Percentiles rank a stretch among this genome's conserved stretches.
Conservation (phyloP, 2,888 invertebrate genomes). For the Cetonia aurata region DNA sequence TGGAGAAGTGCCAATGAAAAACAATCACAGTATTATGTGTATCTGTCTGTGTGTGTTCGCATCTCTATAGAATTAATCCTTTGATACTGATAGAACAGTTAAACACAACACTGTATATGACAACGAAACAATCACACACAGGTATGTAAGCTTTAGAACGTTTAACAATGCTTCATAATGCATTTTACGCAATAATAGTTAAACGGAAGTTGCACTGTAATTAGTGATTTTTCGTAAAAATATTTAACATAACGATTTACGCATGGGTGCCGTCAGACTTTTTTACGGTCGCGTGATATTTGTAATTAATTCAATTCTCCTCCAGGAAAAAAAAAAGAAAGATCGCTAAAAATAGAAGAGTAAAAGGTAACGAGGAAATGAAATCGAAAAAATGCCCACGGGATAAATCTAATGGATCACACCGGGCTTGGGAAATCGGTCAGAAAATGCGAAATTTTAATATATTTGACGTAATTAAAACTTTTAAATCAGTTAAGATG, state of each 20-base stretch:
- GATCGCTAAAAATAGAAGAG: too few relatives aligned
- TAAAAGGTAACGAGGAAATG: too few relatives aligned
- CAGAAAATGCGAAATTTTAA: slow-evolving; percentile 37
- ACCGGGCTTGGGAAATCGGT: not conserved
- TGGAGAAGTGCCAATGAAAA: slow-evolving; percentile 11
- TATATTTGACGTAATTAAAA: slow-evolving; percentile 43
- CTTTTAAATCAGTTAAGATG: slow-evolving; percentile 42
- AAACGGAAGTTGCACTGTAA: too few relatives aligned
- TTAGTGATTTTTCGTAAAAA: too few relatives aligned
- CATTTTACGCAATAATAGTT: too few relatives aligned
- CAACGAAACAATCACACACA: slow-evolving; percentile 10
- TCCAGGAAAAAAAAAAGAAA: not conserved
- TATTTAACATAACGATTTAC: too few relatives aligned
- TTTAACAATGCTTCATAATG: too few relatives aligned
- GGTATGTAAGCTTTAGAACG: not conserved
- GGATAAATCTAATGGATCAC: slow-evolving; percentile 8
- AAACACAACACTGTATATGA: slow-evolving; percentile 15
- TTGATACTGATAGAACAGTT: slow-evolving; percentile 13
- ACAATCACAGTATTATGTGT: slow-evolving; percentile 1
- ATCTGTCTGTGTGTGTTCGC: not conserved
- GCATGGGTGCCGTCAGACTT: too few relatives aligned
- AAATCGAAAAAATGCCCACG: too few relatives aligned
- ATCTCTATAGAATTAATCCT: slow-evolving; percentile 27
- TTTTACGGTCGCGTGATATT: too few relatives aligned
- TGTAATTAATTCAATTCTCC: too few relatives aligned